Evolutionary conservation across 2,113 vertebrate genomes (phyloP).

Genomic region (Anser cygnoides): DNA sequence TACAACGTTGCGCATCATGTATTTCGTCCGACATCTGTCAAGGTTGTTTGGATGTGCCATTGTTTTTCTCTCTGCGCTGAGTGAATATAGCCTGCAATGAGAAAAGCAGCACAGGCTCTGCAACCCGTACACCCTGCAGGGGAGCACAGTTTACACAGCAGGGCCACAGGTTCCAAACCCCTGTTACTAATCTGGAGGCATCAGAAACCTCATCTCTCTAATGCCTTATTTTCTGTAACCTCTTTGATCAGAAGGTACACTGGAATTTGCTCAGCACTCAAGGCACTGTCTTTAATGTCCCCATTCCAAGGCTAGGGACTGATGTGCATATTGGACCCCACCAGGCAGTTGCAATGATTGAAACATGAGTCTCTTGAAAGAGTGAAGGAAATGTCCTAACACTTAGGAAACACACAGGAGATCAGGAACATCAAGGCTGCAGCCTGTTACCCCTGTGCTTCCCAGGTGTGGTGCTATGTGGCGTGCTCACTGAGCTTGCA

Average conservation of each 20-base stretch:
- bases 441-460: not conserved
- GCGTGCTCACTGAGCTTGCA: not conserved
- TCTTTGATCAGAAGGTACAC: not conserved
- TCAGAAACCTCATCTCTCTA: not conserved
- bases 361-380: not conserved
- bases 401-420: not conserved
- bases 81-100: slow-evolving; percentile 83
- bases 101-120: not conserved
- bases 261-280: not conserved
- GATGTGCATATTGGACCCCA: fast-evolving
- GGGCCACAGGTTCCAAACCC: not conserved
- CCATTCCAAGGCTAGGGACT: not conserved
- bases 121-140: not conserved
- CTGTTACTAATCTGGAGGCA: not conserved
- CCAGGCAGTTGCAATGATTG: not conserved
- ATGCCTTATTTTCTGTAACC: not conserved
- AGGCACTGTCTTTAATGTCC: not conserved
- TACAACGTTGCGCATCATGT: slow-evolving; percentile 85
- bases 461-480: not conserved
- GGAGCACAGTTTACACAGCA: not conserved
- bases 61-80: slow-evolving; percentile 76
- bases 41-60: slow-evolving; percentile 85
- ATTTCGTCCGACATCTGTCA: slow-evolving; percentile 82
- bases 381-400: not conserved
- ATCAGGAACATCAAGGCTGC: not conserved